Evolutionary conservation across 1,140 invertebrate genomes (phyloP), one percentile per base, ranked within the genome.

Genomic region (Ooceraea biroi): DNA sequence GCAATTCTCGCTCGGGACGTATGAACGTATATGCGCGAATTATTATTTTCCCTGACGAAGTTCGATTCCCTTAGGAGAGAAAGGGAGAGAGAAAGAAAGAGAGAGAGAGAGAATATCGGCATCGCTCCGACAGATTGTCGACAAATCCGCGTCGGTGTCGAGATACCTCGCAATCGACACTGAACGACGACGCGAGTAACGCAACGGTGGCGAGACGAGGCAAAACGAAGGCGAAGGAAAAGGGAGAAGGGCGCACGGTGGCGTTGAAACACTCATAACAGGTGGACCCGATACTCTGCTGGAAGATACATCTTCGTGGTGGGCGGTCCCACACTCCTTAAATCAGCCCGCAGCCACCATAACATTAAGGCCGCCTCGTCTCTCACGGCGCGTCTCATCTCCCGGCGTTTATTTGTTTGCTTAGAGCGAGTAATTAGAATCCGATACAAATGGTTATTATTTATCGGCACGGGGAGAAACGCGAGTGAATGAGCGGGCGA

Each of bases 371-470:
- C 84, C 87, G 74, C 80, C 89, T 88, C 83, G 71, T 82, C 89
- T 88, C 88, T 89, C 82, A 83, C 87, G 77, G 50, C 58, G 63
- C 76, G 41, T 66, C 74, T 72, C 69, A 85, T 61, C 78, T 60
- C 73, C 74, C 84, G 82, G 85, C 90, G 91, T 92, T 92, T 92
- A 92, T 94, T 92, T 94, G 93, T 94, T 94, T 94, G 93, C 90
- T 93, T 92, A 94, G 93, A 93, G 89, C 89, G 86, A 92, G 93
- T 93, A 94, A 94, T 94, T 94, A 94, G 93, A 94, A 94, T 93
- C 92, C 91, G 91, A 94, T 94, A 94, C 93, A 93, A 94, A 93
- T 93, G 91, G 91, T 90, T 93, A 93, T 94, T 94, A 94, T 94
- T 93, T 94, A 93, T 93, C 87, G 91, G 72, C 73, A 71, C 25